Percentiles rank a stretch among this genome's conserved stretches.
phyloP scores from a whole-genome alignment of 53 echinoderm and acorn worm species.

The Antedon mediterranea region DNA sequence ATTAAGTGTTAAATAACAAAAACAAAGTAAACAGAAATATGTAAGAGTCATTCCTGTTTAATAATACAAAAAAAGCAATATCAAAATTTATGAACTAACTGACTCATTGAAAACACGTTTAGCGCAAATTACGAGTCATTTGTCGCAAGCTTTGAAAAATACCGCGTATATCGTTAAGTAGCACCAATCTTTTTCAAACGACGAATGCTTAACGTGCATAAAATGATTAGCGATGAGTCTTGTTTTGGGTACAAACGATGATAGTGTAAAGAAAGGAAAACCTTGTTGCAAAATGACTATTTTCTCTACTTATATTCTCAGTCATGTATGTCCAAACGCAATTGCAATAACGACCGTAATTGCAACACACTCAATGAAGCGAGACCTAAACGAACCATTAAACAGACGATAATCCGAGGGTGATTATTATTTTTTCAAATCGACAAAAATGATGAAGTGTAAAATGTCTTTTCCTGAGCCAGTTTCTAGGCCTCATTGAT shows the following conservation, averaged over 20 bases:
- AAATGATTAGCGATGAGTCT: background rate
- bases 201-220: background rate
- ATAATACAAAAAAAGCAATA: background rate
- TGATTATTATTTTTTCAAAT: conserved; percentile 1
- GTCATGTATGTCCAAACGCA: background rate
- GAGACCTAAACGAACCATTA: background rate
- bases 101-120: background rate
- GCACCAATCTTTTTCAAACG: background rate
- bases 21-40: too few species aligned
- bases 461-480: background rate
- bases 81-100: background rate
- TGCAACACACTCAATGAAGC: background rate
- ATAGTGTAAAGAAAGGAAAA: background rate
- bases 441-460: conserved; percentile 1
- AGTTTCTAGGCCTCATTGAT: background rate
- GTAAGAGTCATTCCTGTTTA: background rate
- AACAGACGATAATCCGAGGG: background rate
- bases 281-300: background rate
- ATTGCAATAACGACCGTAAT: background rate
- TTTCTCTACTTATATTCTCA: background rate
- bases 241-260: background rate
- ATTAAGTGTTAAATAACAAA: too few species aligned
- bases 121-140: background rate
- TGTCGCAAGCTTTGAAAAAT: background rate
- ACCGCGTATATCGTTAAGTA: background rate